These are phyloP conservation scores for Pterophyllum scalare DNA, from an alignment of 2,113 vertebrate species.

Conservation along the genomic window DNA sequence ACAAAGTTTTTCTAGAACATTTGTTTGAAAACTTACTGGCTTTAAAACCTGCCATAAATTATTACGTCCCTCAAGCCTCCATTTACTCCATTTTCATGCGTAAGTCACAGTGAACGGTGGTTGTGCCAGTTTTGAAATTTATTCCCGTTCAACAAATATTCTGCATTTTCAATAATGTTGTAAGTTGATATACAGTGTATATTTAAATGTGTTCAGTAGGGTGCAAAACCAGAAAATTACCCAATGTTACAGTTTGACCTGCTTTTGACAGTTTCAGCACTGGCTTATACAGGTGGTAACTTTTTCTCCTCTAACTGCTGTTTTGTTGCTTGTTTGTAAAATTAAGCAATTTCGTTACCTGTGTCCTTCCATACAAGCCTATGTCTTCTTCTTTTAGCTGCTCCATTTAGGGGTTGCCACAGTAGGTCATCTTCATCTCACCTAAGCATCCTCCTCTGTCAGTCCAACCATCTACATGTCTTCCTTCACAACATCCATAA, in stretches of 20 bases:
- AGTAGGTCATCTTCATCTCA: too few species aligned
- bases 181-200: background rate
- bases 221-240: background rate
- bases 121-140: background rate
- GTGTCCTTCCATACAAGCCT: background rate
- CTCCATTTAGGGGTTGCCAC: too few species aligned
- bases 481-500: too few species aligned
- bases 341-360: background rate
- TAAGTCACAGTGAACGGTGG: background rate
- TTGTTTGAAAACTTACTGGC: conserved; percentile 28
- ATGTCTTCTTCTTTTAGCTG: too few species aligned
- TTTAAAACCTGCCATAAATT: conserved; percentile 11
- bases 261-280: background rate
- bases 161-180: background rate
- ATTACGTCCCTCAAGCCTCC: conserved; percentile 8
- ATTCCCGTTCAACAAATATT: background rate
- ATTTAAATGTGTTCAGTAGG: background rate
- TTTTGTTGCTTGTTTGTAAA: background rate
- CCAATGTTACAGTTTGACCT: background rate
- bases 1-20: conserved; percentile 26
- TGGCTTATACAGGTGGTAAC: background rate
- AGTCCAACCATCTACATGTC: too few species aligned
- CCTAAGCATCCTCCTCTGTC: too few species aligned
- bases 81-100: background rate
- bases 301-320: background rate